Conservation (phyloP, 2,797 vertebrate genomes). For the Squalus acanthias region DNA sequence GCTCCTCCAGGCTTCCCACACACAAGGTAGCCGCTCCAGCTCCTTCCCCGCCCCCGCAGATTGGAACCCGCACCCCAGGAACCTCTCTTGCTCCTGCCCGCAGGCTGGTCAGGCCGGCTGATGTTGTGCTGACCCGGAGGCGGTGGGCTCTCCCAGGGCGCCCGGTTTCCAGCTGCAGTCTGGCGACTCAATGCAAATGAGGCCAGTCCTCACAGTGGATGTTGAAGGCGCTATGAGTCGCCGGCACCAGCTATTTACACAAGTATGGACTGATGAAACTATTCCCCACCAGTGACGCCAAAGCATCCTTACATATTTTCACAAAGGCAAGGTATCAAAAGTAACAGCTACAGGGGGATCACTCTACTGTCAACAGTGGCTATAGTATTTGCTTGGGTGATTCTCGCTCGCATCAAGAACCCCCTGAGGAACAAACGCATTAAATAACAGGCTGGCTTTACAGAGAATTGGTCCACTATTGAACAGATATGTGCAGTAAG, state of each 20-base stretch:
- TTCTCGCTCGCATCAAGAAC: too few species aligned
- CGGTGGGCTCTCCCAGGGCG: background rate
- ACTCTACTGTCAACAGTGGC: background rate
- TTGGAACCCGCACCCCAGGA: background rate
- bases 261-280: background rate
- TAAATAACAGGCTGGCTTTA: too few species aligned
- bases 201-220: background rate
- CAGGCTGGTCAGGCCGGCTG: background rate
- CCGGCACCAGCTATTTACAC: background rate
- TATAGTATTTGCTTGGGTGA: too few species aligned
- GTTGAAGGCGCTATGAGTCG: background rate
- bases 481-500: background rate
- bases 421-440: background rate
- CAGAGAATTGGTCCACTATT: background rate
- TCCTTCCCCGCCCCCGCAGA: too few species aligned
- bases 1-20: too few species aligned
- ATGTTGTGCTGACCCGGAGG: background rate
- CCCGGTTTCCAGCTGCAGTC: background rate
- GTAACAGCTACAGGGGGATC: background rate
- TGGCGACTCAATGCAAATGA: background rate
- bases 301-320: background rate
- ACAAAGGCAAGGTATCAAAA: background rate
- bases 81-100: background rate
- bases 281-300: background rate
- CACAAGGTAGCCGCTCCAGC: too few species aligned